These are phyloP conservation scores for Alaudala cheleensis DNA, from an alignment of 2,113 vertebrate species.

Conservation along the genomic window DNA sequence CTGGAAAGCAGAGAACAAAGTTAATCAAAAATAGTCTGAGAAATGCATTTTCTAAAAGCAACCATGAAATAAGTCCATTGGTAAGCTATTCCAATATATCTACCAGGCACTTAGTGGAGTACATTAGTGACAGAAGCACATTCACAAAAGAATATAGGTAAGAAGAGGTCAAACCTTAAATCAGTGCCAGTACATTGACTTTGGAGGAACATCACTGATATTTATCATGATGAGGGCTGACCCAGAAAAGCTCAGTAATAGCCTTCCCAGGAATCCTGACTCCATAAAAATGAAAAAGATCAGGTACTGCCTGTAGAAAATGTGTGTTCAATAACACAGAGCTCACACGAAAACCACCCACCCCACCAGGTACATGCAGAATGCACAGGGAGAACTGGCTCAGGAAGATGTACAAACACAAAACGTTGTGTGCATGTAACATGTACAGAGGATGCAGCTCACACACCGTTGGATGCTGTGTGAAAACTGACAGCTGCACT, in stretches of 20 bases:
- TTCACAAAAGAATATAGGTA: neutral
- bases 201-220: neutral
- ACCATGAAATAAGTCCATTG: neutral
- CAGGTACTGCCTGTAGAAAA: neutral
- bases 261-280: neutral
- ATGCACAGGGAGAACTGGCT: neutral
- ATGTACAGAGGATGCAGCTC: neutral
- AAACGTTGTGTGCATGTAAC: fast-evolving
- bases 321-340: fast-evolving
- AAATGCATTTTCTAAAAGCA: constrained; percentile 26
- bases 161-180: constrained; percentile 1
- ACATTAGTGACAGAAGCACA: neutral
- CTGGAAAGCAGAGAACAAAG: constrained; percentile 21
- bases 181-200: neutral
- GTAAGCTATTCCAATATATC: neutral
- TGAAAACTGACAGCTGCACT: neutral
- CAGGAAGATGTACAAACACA: neutral
- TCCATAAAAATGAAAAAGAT: neutral
- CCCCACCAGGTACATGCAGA: neutral
- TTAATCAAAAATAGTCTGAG: neutral
- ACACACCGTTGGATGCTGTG: fast-evolving
- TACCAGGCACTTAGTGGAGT: neutral
- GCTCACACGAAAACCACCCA: fast-evolving
- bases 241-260: neutral
- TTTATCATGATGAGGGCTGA: neutral